Base-by-base conservation (phyloP, 2,113 vertebrate species). In the Oncorhynchus keta region DNA sequence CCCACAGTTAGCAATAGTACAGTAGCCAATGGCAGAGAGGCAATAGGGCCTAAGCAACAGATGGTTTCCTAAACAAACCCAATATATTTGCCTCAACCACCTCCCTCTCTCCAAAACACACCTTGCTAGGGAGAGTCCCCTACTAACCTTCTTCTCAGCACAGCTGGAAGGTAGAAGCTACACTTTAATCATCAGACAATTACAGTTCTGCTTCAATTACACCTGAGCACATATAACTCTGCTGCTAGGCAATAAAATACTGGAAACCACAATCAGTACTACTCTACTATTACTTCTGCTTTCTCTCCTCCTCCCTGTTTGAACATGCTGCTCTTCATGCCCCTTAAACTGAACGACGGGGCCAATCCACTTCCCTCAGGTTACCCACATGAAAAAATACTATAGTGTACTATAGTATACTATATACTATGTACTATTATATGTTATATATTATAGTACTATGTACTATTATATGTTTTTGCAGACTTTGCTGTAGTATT, bases 101-200 rank as follows among this genome's bases (percentile, higher is more conserved):
- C 16, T 68, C 32, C 9, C 67, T 68, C 12, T 16, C 18, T 72
- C 20, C 76, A 24, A 80, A 79, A 77, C 74, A 84, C 79, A 81
- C 73, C 71, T 81, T 74, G 32, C 32, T 68, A 61, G 35, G 55
- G 80, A 77, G 67, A 83, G 26, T 81, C 59, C 26, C 71, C 1
- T 69, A 14, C 68, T 49, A 70, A 48, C 75, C 69, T 61, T 77
- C 49, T 77, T 79, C 67, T 64, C 48, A 45, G 39, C 65, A 76
- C 79, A 88, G 80, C 84, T 87, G 79, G 77, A 81, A 74, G 49
- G 35, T 79, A 61, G 69, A 55, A 57, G 66, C 70, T 79, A 72
- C 67, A 80, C 84, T 81, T 55, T 82, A 87, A 86, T 90, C 39
- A 45, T 45, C 82, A 72, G 64, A 77, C 80, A 72, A 86, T 84